Evolutionary conservation across 2,797 vertebrate genomes (phyloP).

Genomic region (Falco biarmicus): DNA sequence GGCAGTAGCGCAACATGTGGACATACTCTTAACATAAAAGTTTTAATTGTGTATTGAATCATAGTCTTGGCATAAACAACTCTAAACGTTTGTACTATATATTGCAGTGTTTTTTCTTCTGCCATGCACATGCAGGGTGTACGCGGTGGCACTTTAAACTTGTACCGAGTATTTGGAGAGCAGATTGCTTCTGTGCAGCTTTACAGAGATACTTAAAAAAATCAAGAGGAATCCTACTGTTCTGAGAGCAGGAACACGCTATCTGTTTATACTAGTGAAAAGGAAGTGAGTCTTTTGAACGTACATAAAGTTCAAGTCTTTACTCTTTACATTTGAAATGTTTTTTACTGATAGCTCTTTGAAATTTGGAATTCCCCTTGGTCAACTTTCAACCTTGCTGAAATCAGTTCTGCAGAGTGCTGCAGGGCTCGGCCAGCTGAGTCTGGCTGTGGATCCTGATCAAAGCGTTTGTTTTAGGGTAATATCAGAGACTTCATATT

Average conservation of each 20-base stretch:
- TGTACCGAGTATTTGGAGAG: not conserved
- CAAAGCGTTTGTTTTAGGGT: not conserved
- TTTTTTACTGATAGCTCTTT: not conserved
- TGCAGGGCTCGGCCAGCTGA: not conserved
- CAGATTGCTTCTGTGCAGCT: conserved; percentile 51
- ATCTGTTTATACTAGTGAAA: not conserved
- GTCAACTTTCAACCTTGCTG: not conserved
- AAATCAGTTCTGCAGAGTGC: not conserved
- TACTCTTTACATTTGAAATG: not conserved
- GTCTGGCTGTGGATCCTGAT: not conserved
- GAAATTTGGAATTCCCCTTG: not conserved
- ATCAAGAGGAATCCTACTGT: not conserved
- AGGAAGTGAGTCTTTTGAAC: conserved; percentile 2
- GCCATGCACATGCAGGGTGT: rapidly evolving
- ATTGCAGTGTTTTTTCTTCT: not conserved
- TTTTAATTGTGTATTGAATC: conserved; percentile 4
- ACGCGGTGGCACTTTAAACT: not conserved
- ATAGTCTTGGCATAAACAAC: not conserved
- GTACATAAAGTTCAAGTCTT: not conserved
- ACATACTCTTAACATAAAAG: not conserved
- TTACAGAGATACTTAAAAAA: not conserved
- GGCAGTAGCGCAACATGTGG: not conserved
- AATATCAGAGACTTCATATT: not conserved
- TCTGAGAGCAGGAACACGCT: not conserved
- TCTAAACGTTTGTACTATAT: not conserved